These are phyloP conservation scores for Colius striatus DNA, from an alignment of 2,113 vertebrate genomes.

Conservation along the genomic window DNA sequence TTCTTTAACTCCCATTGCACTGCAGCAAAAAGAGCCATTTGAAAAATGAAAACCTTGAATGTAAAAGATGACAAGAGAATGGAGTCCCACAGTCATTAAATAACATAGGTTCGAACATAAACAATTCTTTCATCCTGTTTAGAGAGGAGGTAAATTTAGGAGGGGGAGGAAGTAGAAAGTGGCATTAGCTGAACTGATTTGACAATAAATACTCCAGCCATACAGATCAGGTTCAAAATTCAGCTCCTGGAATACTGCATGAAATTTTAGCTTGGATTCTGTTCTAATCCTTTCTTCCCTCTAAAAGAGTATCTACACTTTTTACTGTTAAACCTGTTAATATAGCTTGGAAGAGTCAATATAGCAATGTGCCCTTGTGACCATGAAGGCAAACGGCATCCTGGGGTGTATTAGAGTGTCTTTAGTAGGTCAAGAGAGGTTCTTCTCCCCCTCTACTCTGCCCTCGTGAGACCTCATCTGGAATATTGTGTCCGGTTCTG, in stretches of 20 bases:
- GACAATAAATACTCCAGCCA: background rate
- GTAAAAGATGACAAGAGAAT: background rate
- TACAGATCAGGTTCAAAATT: background rate
- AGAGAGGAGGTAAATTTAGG: background rate
- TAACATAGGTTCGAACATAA: background rate
- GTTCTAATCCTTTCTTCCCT: background rate
- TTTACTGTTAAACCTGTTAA: background rate
- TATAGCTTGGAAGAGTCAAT: background rate
- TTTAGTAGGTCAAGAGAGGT: no score
- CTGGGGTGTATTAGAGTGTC: no score
- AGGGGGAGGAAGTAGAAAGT: background rate
- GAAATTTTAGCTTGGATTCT: background rate
- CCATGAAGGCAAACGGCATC: background rate
- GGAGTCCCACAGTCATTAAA: background rate
- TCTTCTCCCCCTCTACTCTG: no score
- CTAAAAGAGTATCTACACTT: background rate
- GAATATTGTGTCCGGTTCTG: no score
- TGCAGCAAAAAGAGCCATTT: background rate
- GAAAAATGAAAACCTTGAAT: background rate
- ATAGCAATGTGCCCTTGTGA: no score
- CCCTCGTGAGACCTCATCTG: no score
- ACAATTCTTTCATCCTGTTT: background rate
- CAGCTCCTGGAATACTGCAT: background rate
- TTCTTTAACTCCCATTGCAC: background rate
- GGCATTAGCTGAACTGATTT: background rate